phyloP scores from a whole-genome alignment of 1,140 invertebrate species.

The Melitaea cinxia region DNA sequence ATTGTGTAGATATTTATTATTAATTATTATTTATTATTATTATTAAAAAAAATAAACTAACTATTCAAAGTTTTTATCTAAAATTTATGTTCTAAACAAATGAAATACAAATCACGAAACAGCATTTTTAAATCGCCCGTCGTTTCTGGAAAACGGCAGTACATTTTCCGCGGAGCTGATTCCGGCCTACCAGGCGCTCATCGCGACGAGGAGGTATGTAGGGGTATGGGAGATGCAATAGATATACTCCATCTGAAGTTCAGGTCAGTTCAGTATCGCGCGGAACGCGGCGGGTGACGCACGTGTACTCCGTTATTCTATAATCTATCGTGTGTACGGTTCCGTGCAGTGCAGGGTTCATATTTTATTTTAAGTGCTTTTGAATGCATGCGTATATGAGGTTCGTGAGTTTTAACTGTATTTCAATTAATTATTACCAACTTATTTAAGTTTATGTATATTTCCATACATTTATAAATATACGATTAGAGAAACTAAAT shows the following conservation, averaged over 20 bases:
- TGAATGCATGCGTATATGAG: constrained; percentile 43
- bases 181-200: constrained; percentile 58
- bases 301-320: constrained; percentile 38
- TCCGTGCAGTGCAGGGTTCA: constrained; percentile 54
- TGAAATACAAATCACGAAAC: not conserved
- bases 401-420: constrained; percentile 43
- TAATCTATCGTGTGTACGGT: constrained; percentile 43
- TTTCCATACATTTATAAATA: too few species aligned
- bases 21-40: too few species aligned
- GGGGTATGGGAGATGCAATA: constrained; percentile 49
- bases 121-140: constrained; percentile 19
- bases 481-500: too few species aligned
- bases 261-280: constrained; percentile 59
- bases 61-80: too few species aligned
- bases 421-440: constrained; percentile 2
- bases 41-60: too few species aligned
- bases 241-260: constrained; percentile 52
- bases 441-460: not conserved
- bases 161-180: constrained; percentile 48
- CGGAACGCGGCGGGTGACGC: constrained; percentile 47
- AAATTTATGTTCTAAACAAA: too few species aligned
- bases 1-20: too few species aligned
- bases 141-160: constrained; percentile 43
- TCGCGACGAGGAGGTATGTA: constrained; percentile 39
- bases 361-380: constrained; percentile 40